Evolutionary conservation across 2,797 vertebrate genomes (phyloP), one percentile per base, ranked within the genome.

Genomic region (Sebastes wilsoni): DNA sequence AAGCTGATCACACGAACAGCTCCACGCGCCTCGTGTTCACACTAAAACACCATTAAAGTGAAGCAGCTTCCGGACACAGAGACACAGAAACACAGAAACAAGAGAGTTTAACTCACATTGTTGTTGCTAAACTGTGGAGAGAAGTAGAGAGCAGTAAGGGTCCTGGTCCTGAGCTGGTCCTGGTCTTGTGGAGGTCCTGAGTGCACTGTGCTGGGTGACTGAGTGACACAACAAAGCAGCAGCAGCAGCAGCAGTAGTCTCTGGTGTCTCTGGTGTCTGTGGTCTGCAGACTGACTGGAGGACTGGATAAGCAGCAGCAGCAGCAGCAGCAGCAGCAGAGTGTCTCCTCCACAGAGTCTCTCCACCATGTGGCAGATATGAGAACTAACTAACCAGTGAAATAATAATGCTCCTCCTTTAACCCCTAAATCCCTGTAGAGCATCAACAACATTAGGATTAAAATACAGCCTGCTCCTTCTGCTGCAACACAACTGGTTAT

Each of bases 311-410:
- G n/a, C 32, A 34, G 32, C 32, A 32, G 32, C 32, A 32, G 25
- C 25, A 27, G 30, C 49, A 6, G 6, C n/a, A 3, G 32, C 38
- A 56, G 67, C 34, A 36, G 10, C 10, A 36, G 34, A 12, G 34
- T 36, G 8, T 8, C 46, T 75, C 64, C 59, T 38, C 46, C 32
- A 34, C 16, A 36, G 34, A 20, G 49, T 34, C 84, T 42, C 38
- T 14, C 88, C 92, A 22, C 91, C 93, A 4, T 74, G 93, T 54
- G 90, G 91, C 77, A 32, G 77, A 68, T 25, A 75, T 67, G 46
- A 5, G 84, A 36, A 36, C 34, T 36, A 38, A 82, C 1, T 34
- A 34, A 61, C 58, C 30, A 8, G 67, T 49, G 27, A 11, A 4
- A n/a, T 28, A 46, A 36, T 36, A 36, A 36, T 36, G 34, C 34